These are phyloP conservation scores for Aporrectodea caliginosa DNA, from an alignment of 1,140 invertebrate species.

Conservation along the genomic window DNA sequence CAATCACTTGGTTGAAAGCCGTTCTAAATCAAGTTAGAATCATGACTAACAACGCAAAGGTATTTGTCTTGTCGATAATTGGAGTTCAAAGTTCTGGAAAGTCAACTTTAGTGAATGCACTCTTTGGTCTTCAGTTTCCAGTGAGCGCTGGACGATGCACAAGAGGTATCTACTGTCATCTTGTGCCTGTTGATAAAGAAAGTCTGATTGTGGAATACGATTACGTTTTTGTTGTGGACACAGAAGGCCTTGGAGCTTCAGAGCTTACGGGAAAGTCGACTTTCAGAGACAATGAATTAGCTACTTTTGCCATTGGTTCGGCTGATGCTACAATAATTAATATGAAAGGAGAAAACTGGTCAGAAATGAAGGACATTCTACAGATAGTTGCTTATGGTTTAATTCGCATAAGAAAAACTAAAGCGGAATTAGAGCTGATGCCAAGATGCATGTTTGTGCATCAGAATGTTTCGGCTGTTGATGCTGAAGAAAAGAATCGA, in stretches of 20 bases:
- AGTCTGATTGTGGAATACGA: background rate
- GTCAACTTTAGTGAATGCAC: background rate
- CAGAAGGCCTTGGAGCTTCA: background rate
- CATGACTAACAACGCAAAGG: background rate
- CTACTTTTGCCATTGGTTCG: background rate
- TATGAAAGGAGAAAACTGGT: constrained; percentile 4
- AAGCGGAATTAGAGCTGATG: background rate
- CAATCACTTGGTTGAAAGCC: background rate
- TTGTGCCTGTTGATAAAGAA: background rate
- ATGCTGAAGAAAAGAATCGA: background rate
- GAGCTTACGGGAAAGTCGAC: background rate
- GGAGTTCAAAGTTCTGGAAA: constrained; percentile 14
- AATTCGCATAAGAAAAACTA: background rate
- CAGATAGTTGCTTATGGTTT: background rate
- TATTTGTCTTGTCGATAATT: background rate
- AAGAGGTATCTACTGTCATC: background rate
- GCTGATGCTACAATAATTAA: constrained; percentile 8
- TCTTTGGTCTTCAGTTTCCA: constrained; percentile 2
- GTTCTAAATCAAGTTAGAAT: background rate
- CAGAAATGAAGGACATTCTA: constrained; percentile 1
- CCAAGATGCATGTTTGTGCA: constrained; percentile 3
- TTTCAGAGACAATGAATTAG: background rate
- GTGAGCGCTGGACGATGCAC: background rate
- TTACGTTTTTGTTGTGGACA: background rate
- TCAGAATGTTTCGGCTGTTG: background rate